A percentile compares a stretch with the other conserved stretches of the same genome.
phyloP scores from a whole-genome alignment of 2,888 invertebrate species.

The Protodeltote pygarga region DNA sequence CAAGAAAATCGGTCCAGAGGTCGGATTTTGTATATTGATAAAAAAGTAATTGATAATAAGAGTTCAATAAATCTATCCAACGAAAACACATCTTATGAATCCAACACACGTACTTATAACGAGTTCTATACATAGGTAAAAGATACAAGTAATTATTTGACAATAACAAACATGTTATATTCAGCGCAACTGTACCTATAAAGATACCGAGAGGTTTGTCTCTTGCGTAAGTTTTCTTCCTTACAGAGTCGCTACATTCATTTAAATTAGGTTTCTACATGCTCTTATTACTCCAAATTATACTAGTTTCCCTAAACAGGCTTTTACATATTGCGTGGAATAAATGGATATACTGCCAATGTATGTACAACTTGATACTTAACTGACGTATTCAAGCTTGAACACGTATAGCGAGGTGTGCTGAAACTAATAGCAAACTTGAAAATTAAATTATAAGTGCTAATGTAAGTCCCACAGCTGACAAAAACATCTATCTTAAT shows the following conservation, averaged over 20 bases:
- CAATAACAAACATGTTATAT: constrained; percentile 28
- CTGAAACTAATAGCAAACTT: no score
- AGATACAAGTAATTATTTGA: constrained; percentile 18
- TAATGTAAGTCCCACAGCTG: neutral
- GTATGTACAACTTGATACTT: neutral
- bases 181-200: constrained; percentile 13
- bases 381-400: no score
- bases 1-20: no score
- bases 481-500: constrained; percentile 5
- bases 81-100: no score
- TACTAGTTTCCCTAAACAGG: constrained; percentile 18
- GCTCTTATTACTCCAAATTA: constrained; percentile 30
- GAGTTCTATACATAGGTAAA: constrained; percentile 8
- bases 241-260: constrained; percentile 19
- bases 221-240: constrained; percentile 35
- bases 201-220: constrained; percentile 18
- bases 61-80: no score
- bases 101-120: constrained; percentile 1
- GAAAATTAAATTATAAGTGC: neutral
- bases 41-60: no score
- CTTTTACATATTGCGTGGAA: constrained; percentile 1
- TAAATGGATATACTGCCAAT: neutral
- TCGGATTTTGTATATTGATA: no score
- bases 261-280: constrained; percentile 4
- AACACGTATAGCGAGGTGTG: no score